A percentile compares a stretch with the other conserved stretches of the same genome.
Conservation (phyloP, 2,797 vertebrate species). For the Clarias pachynema region DNA sequence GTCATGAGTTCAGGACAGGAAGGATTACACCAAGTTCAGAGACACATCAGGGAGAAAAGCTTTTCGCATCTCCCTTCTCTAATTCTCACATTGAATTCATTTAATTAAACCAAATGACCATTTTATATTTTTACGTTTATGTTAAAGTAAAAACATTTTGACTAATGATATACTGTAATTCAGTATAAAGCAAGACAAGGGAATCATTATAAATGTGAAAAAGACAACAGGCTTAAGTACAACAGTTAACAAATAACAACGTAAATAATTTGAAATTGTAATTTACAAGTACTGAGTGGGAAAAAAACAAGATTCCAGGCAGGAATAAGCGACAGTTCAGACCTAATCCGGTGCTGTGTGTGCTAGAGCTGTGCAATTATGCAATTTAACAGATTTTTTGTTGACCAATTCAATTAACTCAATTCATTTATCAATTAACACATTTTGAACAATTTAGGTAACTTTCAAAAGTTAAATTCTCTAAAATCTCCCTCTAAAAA, state of each 20-base stretch:
- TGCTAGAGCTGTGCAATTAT: too few species aligned
- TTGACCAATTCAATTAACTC: too few species aligned
- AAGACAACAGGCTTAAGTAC: not conserved
- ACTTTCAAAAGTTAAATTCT: too few species aligned
- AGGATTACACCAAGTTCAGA: not conserved
- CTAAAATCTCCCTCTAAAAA: too few species aligned
- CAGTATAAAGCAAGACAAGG: not conserved
- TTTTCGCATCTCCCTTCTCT: not conserved
- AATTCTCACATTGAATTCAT: not conserved
- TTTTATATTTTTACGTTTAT: not conserved
- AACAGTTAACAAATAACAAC: not conserved
- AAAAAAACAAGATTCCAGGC: not conserved
- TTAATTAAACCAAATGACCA: not conserved
- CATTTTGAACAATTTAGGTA: too few species aligned
- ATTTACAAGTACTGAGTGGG: not conserved
- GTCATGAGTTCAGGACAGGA: slow-evolving; percentile 7
- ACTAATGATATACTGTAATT: not conserved
- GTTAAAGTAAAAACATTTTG: not conserved
- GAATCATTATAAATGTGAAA: not conserved
- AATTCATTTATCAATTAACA: too few species aligned
- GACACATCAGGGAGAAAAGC: not conserved
- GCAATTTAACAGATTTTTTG: too few species aligned
- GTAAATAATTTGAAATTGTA: not conserved
- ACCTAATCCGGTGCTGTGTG: too few species aligned
- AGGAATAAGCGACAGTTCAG: too few species aligned